Evolutionary conservation across 2,113 vertebrate species (phyloP).

Genomic region (Cyprinodon tularosa): DNA sequence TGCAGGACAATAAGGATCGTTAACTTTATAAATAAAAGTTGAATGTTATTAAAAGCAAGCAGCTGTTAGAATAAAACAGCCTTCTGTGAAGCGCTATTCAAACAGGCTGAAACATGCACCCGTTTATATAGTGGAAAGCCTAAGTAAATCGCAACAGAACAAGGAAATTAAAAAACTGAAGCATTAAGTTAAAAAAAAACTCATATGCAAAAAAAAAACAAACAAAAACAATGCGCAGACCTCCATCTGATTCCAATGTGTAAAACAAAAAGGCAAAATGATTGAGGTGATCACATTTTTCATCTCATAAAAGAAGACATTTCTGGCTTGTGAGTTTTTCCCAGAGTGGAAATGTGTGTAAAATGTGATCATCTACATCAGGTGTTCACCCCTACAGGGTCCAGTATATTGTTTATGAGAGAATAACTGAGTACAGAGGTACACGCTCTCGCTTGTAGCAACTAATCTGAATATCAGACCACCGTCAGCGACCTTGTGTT

Average conservation of each 20-base stretch:
- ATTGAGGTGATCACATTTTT: conserved; percentile 1
- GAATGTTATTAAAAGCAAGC: background rate
- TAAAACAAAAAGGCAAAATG: conserved; percentile 54
- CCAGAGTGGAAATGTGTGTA: conserved; percentile 32
- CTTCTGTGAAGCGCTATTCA: background rate
- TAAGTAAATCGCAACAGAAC: background rate
- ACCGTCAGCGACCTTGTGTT: background rate
- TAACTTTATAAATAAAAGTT: background rate
- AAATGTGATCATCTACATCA: conserved; percentile 9
- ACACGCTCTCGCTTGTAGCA: background rate
- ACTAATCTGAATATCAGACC: conserved; percentile 26
- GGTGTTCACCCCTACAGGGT: background rate
- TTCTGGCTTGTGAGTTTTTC: conserved; percentile 4
- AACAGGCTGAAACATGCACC: background rate
- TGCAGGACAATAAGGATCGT: background rate
- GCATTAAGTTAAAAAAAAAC: conserved; percentile 25
- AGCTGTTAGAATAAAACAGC: background rate
- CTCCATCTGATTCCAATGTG: conserved; percentile 30
- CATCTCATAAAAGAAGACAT: conserved; percentile 8
- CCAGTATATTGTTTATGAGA: background rate
- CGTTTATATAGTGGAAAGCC: background rate
- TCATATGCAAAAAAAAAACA: conserved; percentile 20
- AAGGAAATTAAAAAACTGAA: background rate
- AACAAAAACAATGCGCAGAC: conserved; percentile 60
- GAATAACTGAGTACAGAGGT: conserved; percentile 10